A percentile compares a stretch with the other conserved stretches of the same genome.
Evolutionary conservation across 2,113 vertebrate species (phyloP).

Genomic region (Megaptera novaeangliae): DNA sequence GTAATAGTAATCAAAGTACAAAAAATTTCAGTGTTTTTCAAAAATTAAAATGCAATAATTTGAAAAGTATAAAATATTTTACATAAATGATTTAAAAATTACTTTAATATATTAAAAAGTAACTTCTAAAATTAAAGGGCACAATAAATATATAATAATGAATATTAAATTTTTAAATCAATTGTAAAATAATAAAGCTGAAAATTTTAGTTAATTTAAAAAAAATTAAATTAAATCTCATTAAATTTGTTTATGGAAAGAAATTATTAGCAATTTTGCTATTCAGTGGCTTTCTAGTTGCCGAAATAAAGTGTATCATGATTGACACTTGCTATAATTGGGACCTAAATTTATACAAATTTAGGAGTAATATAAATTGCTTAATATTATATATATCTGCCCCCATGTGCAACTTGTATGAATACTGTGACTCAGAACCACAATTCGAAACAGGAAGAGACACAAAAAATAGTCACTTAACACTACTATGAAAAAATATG

Average conservation of each 20-base stretch:
- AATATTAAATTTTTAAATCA: not conserved
- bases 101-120: not conserved
- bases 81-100: not conserved
- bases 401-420: not conserved
- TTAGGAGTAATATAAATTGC: not conserved
- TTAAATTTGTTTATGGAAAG: not conserved
- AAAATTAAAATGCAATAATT: not conserved
- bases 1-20: not conserved
- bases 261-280: not conserved
- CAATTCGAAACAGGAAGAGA: not conserved
- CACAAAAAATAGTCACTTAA: not conserved
- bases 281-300: not conserved
- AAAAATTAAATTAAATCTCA: not conserved
- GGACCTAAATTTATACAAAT: not conserved
- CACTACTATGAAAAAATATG: not conserved
- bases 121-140: not conserved
- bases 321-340: not conserved
- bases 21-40: not conserved
- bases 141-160: not conserved
- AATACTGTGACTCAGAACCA: not conserved
- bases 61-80: not conserved
- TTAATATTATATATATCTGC: not conserved
- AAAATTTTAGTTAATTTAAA: not conserved
- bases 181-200: not conserved
- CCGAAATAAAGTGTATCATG: not conserved